Percentiles rank a stretch among this genome's conserved stretches.
phyloP scores from a whole-genome alignment of 2,113 vertebrate species.

The Alethe diademata region DNA sequence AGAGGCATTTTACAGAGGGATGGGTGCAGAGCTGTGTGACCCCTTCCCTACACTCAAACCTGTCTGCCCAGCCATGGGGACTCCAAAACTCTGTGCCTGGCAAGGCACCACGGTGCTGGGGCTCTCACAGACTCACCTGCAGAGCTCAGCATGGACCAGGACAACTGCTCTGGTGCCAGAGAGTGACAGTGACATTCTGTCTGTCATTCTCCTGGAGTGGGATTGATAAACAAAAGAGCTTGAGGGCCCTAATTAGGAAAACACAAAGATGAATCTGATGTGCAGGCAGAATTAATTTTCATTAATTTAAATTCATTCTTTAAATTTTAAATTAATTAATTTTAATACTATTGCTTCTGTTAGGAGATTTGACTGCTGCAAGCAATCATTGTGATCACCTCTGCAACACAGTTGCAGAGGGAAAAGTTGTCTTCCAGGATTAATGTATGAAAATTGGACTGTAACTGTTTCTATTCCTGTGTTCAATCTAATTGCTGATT shows the following conservation, averaged over 20 bases:
- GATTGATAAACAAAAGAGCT: neutral
- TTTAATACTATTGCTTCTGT: neutral
- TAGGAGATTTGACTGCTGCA: neutral
- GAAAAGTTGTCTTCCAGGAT: neutral
- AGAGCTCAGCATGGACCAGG: neutral
- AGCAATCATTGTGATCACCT: neutral
- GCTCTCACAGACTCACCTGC: neutral
- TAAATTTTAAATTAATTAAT: neutral
- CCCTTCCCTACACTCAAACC: neutral
- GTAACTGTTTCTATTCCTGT: neutral
- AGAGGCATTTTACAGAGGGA: neutral
- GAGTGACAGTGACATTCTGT: neutral
- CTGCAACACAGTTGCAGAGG: neutral
- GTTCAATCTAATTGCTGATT: neutral
- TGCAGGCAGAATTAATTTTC: neutral
- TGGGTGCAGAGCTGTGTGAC: neutral
- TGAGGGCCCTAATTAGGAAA: neutral
- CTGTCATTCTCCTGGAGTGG: neutral
- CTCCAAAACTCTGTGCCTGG: neutral
- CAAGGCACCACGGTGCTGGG: accelerated
- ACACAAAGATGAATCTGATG: neutral
- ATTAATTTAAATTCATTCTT: neutral
- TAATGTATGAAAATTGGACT: neutral
- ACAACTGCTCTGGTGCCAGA: neutral
- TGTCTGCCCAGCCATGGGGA: neutral